Percentiles rank a stretch among this genome's conserved stretches.
Evolutionary conservation across 2,113 vertebrate genomes (phyloP).

Genomic region (Hoplias malabaricus): DNA sequence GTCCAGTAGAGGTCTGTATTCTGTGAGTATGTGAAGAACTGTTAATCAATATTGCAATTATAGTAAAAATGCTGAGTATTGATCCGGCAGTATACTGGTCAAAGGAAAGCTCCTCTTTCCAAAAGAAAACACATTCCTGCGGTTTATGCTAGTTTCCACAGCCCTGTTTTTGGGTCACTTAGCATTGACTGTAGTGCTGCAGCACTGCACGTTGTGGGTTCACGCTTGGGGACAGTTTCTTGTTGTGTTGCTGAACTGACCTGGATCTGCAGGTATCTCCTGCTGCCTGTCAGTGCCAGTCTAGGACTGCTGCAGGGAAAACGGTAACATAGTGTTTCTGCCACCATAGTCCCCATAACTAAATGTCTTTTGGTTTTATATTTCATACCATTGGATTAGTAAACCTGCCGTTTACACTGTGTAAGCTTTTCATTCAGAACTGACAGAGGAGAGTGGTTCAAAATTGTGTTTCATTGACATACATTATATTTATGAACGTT

Average conservation of each 20-base stretch:
- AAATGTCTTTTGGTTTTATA: too few relatives aligned
- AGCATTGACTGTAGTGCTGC: background rate
- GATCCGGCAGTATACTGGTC: background rate
- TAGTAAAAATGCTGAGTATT: background rate
- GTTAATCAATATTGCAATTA: background rate
- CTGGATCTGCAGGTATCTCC: background rate
- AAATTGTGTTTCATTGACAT: too few relatives aligned
- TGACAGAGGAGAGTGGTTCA: too few relatives aligned
- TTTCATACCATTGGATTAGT: too few relatives aligned
- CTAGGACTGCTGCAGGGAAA: background rate
- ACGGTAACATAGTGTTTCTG: background rate
- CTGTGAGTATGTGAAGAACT: background rate
- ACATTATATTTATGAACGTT: too few relatives aligned
- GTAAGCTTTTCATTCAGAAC: too few relatives aligned
- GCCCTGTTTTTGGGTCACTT: background rate
- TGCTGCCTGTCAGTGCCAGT: background rate
- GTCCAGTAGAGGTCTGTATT: too few relatives aligned
- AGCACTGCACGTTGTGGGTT: background rate
- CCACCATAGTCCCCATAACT: too few relatives aligned
- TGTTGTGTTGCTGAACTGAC: background rate
- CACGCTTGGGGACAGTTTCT: background rate
- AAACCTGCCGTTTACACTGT: too few relatives aligned
- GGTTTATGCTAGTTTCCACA: too few relatives aligned
- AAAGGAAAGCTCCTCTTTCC: background rate
- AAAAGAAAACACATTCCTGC: background rate